Base-by-base conservation (phyloP, 2,797 vertebrate species). In the Anniella stebbinsi region DNA sequence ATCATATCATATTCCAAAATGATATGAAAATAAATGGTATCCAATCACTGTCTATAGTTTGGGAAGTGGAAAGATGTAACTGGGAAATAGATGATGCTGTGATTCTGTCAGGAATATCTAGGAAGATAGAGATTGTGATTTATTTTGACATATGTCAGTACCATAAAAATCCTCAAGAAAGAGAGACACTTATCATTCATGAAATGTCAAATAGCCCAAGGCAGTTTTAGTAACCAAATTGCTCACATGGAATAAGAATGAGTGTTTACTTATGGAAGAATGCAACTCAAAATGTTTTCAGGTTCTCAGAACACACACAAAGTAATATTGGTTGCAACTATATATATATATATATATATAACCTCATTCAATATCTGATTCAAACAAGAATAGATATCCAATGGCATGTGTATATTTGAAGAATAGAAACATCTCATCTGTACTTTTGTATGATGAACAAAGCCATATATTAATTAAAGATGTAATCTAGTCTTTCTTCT, bases 91-190 rank as follows among this genome's bases (percentile, higher is more conserved):
- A 9, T 10, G 41, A 91, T 33, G n/a, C 41, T 84, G 1, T 69
- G 6, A 4, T 77, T 91, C 33, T 1, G 75, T 92, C 60, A 94
- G 88, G 92, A 95, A 93, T 89, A 51, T 66, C 76, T 87, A 11
- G 80, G 89, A 91, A 94, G 33, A 89, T 0, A 91, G 8, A 92
- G 28, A 28, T 36, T 77, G 41, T 91, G 92, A 93, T 93, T 91
- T 90, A 69, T 89, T 88, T 92, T 95, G 95, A 95, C 81, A 89
- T 28, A 41, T 92, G 86, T 95, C 92, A 94, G 54, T 84, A 92
- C 30, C 86, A 93, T 93, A 88, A 95, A 96, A 95, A 76, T 57
- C 63, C 45, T 90, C 80, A 93, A 91, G 90, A 60, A 87, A 89
- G 89, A 33, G 1, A 94, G 85, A 77, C 4, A 94, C 89, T 93